A percentile compares a stretch with the other conserved stretches of the same genome.
Evolutionary conservation across 2,113 vertebrate genomes (phyloP).

Genomic region (Ictalurus furcatus): DNA sequence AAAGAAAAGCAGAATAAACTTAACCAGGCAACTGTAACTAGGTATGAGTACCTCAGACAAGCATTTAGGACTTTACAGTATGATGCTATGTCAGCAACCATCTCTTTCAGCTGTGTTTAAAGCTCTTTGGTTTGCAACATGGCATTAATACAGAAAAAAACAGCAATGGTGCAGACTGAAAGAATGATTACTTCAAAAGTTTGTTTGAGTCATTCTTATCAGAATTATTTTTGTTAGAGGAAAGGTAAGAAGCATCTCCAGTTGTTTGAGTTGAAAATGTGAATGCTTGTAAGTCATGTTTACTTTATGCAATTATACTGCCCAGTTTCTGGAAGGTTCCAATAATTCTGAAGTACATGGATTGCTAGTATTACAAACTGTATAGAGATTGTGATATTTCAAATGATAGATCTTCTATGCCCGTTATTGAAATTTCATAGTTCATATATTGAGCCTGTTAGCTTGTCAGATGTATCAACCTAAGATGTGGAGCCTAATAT

Average conservation of each 20-base stretch:
- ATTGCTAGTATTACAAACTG: background rate
- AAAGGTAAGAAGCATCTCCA: background rate
- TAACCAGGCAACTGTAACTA: background rate
- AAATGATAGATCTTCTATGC: background rate
- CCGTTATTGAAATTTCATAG: background rate
- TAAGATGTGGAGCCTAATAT: background rate
- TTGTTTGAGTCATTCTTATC: background rate
- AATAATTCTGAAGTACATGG: background rate
- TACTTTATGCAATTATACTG: background rate
- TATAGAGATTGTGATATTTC: background rate
- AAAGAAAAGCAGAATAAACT: background rate
- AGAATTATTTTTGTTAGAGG: background rate
- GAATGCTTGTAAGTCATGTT: background rate
- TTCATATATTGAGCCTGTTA: background rate
- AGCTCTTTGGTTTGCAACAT: background rate
- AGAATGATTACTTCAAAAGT: background rate
- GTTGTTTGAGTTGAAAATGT: background rate
- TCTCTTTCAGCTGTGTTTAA: too few species aligned
- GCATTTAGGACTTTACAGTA: background rate
- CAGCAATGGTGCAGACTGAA: background rate
- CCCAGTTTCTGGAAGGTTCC: background rate
- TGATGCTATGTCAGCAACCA: too few species aligned
- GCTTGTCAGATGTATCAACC: background rate
- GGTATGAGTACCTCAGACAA: background rate
- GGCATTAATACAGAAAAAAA: background rate